Conservation (phyloP, 2,113 vertebrate genomes). For the Paralichthys olivaceus region DNA sequence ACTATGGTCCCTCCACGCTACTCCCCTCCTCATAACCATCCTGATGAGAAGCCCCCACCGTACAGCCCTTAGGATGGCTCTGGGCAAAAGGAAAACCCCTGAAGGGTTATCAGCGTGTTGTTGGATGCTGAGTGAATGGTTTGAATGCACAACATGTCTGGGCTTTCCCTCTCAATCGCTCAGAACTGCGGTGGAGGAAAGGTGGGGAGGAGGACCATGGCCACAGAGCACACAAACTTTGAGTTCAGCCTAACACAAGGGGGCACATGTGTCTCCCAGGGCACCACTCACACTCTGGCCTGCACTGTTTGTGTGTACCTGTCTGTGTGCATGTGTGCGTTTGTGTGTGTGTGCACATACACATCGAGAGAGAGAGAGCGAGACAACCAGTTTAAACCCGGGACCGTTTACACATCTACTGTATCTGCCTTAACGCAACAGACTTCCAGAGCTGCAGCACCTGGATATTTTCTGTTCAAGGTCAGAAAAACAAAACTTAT, state of each 20-base stretch:
- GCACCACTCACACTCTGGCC: conserved; percentile 36
- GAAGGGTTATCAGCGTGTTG: neutral
- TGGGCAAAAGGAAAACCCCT: conserved; percentile 12
- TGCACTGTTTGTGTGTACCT: conserved; percentile 24
- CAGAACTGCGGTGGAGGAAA: conserved; percentile 1
- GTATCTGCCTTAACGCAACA: conserved; percentile 79
- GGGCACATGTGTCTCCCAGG: conserved; percentile 12
- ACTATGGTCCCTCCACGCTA: conserved; percentile 91
- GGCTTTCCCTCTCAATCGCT: conserved; percentile 36
- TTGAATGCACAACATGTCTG: conserved; percentile 30
- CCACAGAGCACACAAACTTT: conserved; percentile 34
- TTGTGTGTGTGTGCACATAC: conserved; percentile 5
- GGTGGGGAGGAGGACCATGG: neutral
- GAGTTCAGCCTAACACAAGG: conserved; percentile 34
- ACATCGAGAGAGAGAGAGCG: conserved; percentile 13
- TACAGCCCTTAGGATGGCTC: conserved; percentile 87
- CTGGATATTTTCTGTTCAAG: conserved; percentile 21
- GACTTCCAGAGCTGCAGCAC: conserved; percentile 45
- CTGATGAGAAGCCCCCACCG: conserved; percentile 97
- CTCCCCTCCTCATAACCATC: conserved; percentile 93
- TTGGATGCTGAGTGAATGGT: conserved; percentile 17
- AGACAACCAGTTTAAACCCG: conserved; percentile 50
- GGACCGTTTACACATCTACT: conserved; percentile 77
- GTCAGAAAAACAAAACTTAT: conserved; percentile 2
- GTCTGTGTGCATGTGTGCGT: neutral